Percentiles rank a stretch among this genome's conserved stretches.
phyloP scores from a whole-genome alignment of 1,140 invertebrate species.

The Euborellia annulipes region DNA sequence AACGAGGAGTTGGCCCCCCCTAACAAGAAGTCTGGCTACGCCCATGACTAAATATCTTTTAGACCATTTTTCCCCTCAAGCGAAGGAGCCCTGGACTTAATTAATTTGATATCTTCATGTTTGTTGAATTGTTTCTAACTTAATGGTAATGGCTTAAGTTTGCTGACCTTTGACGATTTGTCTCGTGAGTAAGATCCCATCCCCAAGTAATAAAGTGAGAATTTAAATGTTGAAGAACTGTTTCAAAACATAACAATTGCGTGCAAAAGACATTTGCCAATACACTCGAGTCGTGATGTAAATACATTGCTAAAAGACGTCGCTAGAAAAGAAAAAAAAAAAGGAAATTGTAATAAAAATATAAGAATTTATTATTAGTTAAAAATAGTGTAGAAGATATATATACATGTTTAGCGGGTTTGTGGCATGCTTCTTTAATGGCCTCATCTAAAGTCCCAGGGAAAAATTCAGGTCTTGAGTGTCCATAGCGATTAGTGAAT shows the following conservation, averaged over 20 bases:
- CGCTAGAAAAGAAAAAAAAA: slow-evolving; percentile 47
- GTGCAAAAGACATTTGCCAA: slow-evolving; percentile 92
- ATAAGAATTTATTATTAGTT: slow-evolving; percentile 1
- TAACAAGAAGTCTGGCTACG: too few relatives aligned
- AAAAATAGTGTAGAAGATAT: slow-evolving; percentile 6
- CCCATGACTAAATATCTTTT: too few relatives aligned
- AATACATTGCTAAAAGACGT: slow-evolving; percentile 78
- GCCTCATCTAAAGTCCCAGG: slow-evolving; percentile 79
- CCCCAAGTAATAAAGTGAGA: slow-evolving; percentile 85
- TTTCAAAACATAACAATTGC: slow-evolving; percentile 77
- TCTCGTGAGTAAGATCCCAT: slow-evolving; percentile 83
- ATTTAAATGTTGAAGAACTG: slow-evolving; percentile 69
- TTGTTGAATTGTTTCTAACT: too few relatives aligned
- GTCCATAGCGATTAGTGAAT: slow-evolving; percentile 67
- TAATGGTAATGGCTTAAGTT: slow-evolving; percentile 8
- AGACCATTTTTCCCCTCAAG: too few relatives aligned
- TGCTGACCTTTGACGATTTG: slow-evolving; percentile 61
- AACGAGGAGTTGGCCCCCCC: too few relatives aligned
- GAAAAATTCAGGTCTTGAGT: slow-evolving; percentile 74
- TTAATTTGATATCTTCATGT: too few relatives aligned
- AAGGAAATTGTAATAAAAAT: slow-evolving; percentile 9
- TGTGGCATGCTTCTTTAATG: slow-evolving; percentile 68
- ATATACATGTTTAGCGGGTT: slow-evolving; percentile 74
- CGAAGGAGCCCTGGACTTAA: too few relatives aligned
- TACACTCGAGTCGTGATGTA: slow-evolving; percentile 88